Conservation (phyloP, 2,888 invertebrate species). For the Chrysina gloriosa region DNA sequence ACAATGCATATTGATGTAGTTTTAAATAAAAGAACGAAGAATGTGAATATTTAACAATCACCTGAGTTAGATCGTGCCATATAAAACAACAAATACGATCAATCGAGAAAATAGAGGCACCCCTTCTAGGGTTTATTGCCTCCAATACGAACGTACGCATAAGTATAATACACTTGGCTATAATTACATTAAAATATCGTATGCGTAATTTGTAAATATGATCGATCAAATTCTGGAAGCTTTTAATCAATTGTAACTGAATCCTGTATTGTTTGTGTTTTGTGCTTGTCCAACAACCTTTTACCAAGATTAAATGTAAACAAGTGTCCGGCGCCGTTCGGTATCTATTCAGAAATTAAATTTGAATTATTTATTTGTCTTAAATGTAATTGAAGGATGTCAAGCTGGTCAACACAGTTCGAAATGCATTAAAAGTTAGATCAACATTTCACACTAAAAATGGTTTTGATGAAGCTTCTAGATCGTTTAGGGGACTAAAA, state of each 20-base stretch:
- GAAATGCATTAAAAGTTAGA: background rate
- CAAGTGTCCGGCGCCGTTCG: slow-evolving; percentile 58
- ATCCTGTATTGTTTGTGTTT: slow-evolving; percentile 63
- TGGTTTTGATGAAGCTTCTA: too few species aligned
- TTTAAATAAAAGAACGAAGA: too few species aligned
- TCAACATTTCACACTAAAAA: too few species aligned
- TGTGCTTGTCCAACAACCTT: slow-evolving; percentile 61
- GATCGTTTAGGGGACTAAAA: too few species aligned
- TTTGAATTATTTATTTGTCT: slow-evolving; percentile 62
- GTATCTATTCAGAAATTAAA: slow-evolving; percentile 59
- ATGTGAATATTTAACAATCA: too few species aligned
- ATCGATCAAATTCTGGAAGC: slow-evolving; percentile 28
- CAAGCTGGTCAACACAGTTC: background rate
- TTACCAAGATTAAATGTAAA: slow-evolving; percentile 66
- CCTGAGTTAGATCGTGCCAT: slow-evolving; percentile 8
- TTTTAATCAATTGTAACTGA: slow-evolving; percentile 65
- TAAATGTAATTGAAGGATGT: slow-evolving; percentile 51
- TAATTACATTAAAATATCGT: slow-evolving; percentile 31
- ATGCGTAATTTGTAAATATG: slow-evolving; percentile 23
- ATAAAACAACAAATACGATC: slow-evolving; percentile 10
- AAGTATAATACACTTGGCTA: background rate
- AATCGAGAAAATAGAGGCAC: background rate
- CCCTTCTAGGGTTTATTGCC: background rate
- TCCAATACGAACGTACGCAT: background rate
- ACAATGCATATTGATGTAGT: too few species aligned